A percentile compares a stretch with the other conserved stretches of the same genome.
phyloP scores from a whole-genome alignment of 2,797 vertebrate species.

The Smutsia temminckii region DNA sequence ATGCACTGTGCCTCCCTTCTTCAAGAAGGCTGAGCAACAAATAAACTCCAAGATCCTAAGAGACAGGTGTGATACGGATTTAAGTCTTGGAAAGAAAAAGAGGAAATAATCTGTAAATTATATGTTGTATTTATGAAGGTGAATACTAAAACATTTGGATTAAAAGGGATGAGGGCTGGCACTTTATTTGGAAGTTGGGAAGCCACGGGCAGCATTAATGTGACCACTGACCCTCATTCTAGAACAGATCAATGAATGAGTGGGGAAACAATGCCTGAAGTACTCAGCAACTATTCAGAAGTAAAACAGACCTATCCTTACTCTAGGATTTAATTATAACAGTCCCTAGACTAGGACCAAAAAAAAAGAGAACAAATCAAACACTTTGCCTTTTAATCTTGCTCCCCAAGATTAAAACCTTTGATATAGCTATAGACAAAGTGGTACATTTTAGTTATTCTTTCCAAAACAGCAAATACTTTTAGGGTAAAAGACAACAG shows the following conservation, averaged over 20 bases:
- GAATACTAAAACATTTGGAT: neutral
- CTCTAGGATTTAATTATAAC: slow-evolving; percentile 13
- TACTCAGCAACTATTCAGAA: neutral
- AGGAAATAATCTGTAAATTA: neutral
- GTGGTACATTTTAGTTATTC: neutral
- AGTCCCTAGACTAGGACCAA: neutral
- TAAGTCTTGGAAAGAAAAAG: neutral
- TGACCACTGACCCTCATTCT: neutral
- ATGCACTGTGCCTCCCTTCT: neutral
- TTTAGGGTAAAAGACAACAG: neutral
- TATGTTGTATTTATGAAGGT: neutral
- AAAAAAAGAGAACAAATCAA: neutral
- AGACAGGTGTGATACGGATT: neutral
- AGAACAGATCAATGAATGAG: neutral
- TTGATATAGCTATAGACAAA: neutral
- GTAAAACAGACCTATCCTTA: neutral
- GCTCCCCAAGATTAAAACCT: neutral
- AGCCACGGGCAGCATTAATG: neutral
- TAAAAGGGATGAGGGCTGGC: neutral
- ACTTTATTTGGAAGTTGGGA: slow-evolving; percentile 24
- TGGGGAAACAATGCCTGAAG: neutral
- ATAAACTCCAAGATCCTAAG: neutral
- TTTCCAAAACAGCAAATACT: slow-evolving; percentile 29
- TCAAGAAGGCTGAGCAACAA: neutral
- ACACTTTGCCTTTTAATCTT: neutral